Percentiles rank a stretch among this genome's conserved stretches.
Conservation (phyloP, 2,113 vertebrate species). For the Corydoras maculifer region DNA sequence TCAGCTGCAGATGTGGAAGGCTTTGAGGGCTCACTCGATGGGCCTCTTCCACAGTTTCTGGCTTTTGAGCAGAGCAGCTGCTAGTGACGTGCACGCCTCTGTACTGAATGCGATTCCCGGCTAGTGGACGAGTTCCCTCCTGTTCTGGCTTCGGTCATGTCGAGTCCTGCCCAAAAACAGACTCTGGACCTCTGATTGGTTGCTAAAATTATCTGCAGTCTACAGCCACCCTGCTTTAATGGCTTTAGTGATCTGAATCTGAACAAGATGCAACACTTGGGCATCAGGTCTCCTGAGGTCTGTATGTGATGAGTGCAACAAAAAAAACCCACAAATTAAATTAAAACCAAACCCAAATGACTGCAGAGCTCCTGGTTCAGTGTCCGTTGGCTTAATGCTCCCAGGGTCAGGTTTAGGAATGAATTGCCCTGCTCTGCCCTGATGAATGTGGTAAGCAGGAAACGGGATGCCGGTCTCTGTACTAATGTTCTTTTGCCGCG, state of each 20-base stretch:
- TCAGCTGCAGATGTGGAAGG: slow-evolving; percentile 54
- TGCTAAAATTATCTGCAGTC: slow-evolving; percentile 68
- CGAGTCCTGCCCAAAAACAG: slow-evolving; percentile 99
- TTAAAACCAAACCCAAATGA: too few species aligned
- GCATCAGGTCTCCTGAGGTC: slow-evolving; percentile 69
- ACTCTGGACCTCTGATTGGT: slow-evolving; percentile 89
- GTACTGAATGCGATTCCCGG: slow-evolving; percentile 43
- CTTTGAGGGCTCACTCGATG: slow-evolving; percentile 18
- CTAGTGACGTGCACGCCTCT: slow-evolving; percentile 40
- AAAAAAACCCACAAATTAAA: too few species aligned
- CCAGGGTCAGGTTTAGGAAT: too few species aligned
- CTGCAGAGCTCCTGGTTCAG: slow-evolving; percentile 78
- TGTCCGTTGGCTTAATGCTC: slow-evolving; percentile 27
- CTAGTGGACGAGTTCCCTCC: slow-evolving; percentile 69
- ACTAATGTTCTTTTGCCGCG: slow-evolving; percentile 31
- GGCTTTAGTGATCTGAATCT: slow-evolving; percentile 53
- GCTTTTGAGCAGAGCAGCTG: slow-evolving; percentile 34
- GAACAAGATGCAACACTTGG: slow-evolving; percentile 86
- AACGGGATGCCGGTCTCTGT: slow-evolving; percentile 6
- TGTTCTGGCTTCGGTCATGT: slow-evolving; percentile 98
- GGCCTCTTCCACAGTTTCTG: slow-evolving; percentile 20
- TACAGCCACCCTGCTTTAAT: slow-evolving; percentile 35
- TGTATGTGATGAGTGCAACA: slow-evolving; percentile 29
- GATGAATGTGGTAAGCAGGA: slow-evolving; percentile 14
- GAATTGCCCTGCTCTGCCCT: too few species aligned